A percentile compares a stretch with the other conserved stretches of the same genome.
Evolutionary conservation across 2,113 vertebrate species (phyloP).

Genomic region (Pterocles burchelli): DNA sequence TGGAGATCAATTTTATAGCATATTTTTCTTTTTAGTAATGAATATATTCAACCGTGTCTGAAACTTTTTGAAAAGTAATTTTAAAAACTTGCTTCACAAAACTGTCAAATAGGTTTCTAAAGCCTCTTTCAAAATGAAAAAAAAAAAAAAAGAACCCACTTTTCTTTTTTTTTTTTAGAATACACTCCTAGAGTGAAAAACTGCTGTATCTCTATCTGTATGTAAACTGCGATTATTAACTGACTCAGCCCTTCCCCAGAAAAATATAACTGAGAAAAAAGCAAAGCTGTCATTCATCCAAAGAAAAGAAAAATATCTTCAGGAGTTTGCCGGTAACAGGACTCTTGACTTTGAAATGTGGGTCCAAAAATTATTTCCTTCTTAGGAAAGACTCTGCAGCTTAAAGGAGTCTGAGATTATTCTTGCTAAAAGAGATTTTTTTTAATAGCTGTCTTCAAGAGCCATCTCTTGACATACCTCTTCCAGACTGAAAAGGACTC

Average conservation of each 20-base stretch:
- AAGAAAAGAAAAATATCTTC: not conserved
- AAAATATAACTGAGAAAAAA: not conserved
- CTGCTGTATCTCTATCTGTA: not conserved
- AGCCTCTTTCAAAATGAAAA: not conserved
- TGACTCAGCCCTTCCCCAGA: not conserved
- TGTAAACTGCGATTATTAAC: not conserved
- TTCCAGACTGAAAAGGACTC: conserved; percentile 97
- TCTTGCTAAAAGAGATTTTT: not conserved
- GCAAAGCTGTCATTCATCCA: not conserved
- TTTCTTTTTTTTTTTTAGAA: not conserved
- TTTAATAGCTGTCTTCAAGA: not conserved
- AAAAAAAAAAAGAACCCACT: not conserved
- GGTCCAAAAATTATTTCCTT: not conserved
- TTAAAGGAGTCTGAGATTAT: not conserved
- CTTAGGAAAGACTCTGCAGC: not conserved
- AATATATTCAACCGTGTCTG: not conserved
- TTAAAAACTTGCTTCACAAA: not conserved
- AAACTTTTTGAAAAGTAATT: not conserved
- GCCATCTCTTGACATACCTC: conserved; percentile 79
- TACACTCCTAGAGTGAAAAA: not conserved
- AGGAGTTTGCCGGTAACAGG: not conserved
- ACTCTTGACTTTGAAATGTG: not conserved
- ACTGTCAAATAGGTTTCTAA: not conserved
- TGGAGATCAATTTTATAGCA: not conserved
- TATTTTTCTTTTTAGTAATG: not conserved